Percentiles rank a stretch among this genome's conserved stretches.
phyloP scores from a whole-genome alignment of 2,888 invertebrate species.

The Chrysolina americana region DNA sequence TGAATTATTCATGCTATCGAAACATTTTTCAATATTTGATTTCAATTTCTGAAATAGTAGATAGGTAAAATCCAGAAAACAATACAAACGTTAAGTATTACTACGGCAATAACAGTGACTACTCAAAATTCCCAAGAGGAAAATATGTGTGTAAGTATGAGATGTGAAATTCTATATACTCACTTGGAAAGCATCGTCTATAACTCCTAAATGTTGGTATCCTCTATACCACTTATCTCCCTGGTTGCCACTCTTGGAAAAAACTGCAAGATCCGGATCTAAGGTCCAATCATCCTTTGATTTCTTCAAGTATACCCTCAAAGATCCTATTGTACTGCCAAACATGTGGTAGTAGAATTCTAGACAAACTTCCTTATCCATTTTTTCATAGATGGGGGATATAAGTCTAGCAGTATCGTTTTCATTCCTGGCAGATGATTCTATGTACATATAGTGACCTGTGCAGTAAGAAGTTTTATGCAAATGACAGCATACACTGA shows the following conservation, averaged over 20 bases:
- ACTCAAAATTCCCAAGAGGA: too few species aligned
- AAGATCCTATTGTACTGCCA: slow-evolving; percentile 75
- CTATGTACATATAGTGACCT: slow-evolving; percentile 89
- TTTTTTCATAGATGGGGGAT: slow-evolving; percentile 77
- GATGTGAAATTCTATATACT: slow-evolving; percentile 23
- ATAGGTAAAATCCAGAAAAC: too few species aligned
- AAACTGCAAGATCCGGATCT: slow-evolving; percentile 72
- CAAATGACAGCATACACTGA: neutral
- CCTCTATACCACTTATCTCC: slow-evolving; percentile 79
- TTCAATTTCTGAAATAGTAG: too few species aligned
- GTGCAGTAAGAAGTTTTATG: slow-evolving; percentile 46
- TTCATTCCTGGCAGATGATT: slow-evolving; percentile 76
- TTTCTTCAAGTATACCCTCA: slow-evolving; percentile 73
- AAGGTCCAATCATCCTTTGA: slow-evolving; percentile 65
- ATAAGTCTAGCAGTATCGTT: slow-evolving; percentile 81
- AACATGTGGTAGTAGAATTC: slow-evolving; percentile 87
- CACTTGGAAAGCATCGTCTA: slow-evolving; percentile 74
- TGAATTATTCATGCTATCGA: too few species aligned
- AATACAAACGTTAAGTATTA: too few species aligned
- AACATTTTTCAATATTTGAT: too few species aligned
- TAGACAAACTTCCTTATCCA: slow-evolving; percentile 71
- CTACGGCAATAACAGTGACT: too few species aligned
- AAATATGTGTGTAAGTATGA: too few species aligned
- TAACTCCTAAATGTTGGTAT: slow-evolving; percentile 68
- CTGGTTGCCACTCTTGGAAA: slow-evolving; percentile 78